These are phyloP conservation scores for Hemicentrotus pulcherrimus DNA, from an alignment of 35 echinoderm and acorn worm genomes.

Conservation along the genomic window DNA sequence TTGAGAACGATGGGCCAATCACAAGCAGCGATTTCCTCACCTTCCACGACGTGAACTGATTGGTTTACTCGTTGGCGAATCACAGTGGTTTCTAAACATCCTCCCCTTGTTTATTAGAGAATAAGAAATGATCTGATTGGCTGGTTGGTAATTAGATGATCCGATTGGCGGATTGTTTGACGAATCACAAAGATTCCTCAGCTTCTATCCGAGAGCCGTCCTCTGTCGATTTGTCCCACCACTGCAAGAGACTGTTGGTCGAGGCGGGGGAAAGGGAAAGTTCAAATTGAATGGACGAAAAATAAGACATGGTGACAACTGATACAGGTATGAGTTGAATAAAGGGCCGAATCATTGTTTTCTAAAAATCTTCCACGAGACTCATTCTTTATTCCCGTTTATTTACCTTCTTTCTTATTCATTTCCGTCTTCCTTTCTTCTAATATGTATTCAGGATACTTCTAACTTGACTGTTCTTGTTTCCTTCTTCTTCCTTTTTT, in stretches of 20 bases:
- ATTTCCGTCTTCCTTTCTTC: background rate
- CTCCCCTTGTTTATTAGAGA: no score
- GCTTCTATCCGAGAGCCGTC: background rate
- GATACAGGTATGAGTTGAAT: background rate
- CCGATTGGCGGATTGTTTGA: background rate
- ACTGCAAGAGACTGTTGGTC: background rate
- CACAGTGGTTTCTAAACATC: no score
- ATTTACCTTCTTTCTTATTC: background rate
- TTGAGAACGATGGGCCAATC: no score
- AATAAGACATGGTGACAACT: background rate
- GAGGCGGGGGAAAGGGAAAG: background rate
- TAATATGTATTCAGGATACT: background rate
- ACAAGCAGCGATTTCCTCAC: no score
- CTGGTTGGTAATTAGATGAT: no score
- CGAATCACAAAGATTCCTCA: constrained; percentile 30
- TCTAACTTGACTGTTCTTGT: background rate
- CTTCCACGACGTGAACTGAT: no score
- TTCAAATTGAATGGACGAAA: background rate
- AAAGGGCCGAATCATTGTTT: background rate
- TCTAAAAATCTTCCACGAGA: background rate
- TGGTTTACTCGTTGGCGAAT: no score
- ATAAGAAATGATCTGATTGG: no score
- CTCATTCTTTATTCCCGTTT: background rate
- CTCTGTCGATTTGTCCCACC: constrained; percentile 35
- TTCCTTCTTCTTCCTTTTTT: background rate